phyloP scores from a whole-genome alignment of 2,113 vertebrate species.

The Lanius ludovicianus region DNA sequence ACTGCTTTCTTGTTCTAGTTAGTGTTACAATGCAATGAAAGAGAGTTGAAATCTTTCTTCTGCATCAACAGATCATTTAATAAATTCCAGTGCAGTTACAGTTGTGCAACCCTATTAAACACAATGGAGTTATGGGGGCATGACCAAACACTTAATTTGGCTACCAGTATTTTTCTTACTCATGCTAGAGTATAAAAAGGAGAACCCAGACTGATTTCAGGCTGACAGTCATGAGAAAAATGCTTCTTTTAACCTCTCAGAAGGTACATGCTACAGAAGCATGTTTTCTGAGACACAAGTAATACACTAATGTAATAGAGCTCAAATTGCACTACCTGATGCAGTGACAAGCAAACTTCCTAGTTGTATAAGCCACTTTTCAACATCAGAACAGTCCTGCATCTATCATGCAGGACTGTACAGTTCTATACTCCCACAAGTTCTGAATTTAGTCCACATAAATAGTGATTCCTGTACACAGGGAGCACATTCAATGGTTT shows the following conservation, averaged over 20 bases:
- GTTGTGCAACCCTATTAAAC: constrained; percentile 38
- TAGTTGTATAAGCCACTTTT: not conserved
- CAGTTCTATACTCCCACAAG: not conserved
- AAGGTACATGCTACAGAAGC: not conserved
- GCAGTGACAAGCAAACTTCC: not conserved
- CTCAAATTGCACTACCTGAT: not conserved
- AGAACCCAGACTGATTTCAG: not conserved
- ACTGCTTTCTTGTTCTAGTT: not conserved
- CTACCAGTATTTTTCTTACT: constrained; percentile 20
- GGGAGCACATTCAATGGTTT: not conserved
- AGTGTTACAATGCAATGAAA: not conserved
- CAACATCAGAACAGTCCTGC: not conserved
- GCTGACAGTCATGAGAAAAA: not conserved
- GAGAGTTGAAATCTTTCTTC: not conserved
- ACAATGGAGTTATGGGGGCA: constrained; percentile 42
- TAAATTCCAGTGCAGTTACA: constrained; percentile 33
- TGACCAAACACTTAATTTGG: constrained; percentile 32
- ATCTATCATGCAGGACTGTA: not conserved
- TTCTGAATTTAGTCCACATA: not conserved
- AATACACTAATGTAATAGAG: not conserved
- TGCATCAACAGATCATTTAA: constrained; percentile 26
- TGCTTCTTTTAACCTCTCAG: not conserved
- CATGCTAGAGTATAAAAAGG: not conserved
- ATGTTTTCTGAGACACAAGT: not conserved
- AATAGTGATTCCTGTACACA: not conserved